Percentiles rank a stretch among this genome's conserved stretches.
Conservation (phyloP, 2,113 vertebrate genomes). For the Carassius carassius region DNA sequence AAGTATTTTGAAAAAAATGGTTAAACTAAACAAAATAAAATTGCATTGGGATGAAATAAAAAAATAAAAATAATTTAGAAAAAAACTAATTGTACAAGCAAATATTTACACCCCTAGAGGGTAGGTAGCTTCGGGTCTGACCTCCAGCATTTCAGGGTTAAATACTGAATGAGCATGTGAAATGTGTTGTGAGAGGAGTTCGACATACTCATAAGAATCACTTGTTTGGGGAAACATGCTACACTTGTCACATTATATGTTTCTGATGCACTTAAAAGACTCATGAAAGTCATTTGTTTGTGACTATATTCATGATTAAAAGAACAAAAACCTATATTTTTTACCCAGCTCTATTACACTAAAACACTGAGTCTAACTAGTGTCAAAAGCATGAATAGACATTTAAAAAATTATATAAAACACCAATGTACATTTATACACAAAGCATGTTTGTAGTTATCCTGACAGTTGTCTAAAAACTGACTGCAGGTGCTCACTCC, state of each 20-base stretch:
- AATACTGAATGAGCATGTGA: conserved; percentile 12
- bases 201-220: neutral
- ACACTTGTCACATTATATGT: neutral
- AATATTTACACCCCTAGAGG: neutral
- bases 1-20: neutral
- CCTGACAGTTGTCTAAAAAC: neutral
- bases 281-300: neutral
- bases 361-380: neutral
- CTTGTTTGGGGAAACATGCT: neutral
- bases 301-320: neutral
- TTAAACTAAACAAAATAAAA: neutral
- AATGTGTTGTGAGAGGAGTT: conserved; percentile 7
- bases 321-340: neutral
- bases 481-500: neutral
- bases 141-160: conserved; percentile 8
- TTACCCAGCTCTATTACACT: neutral
- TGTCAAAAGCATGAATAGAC: neutral
- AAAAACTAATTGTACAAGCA: neutral
- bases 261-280: neutral
- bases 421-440: neutral
- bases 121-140: neutral
- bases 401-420: neutral
- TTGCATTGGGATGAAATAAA: neutral
- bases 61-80: neutral
- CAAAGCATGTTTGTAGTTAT: neutral